Base-by-base conservation (phyloP, 2,797 vertebrate genomes). In the Podargus strigoides region DNA sequence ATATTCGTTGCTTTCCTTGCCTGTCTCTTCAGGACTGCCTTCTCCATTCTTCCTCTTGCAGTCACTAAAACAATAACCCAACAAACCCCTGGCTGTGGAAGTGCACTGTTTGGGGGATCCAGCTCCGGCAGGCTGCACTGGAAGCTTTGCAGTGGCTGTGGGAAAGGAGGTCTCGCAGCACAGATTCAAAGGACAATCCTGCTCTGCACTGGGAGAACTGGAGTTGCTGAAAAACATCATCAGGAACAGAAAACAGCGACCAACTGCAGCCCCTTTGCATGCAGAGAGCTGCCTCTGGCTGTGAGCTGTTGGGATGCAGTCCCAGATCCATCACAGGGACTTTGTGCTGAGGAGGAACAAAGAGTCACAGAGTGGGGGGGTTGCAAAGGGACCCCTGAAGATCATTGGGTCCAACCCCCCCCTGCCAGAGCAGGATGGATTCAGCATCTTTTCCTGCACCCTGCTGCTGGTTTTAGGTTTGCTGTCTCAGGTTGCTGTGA, bases 201-300 rank as follows among this genome's bases (percentile, higher is more conserved):
- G 7, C 21, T 28, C 32, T 62, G 36, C 18, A 2, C n/a, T n/a
- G n/a, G n/a, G n/a, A n/a, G n/a, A n/a, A n/a, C n/a, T n/a, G n/a
- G n/a, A n/a, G n/a, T n/a, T n/a, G n/a, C n/a, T n/a, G n/a, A n/a
- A n/a, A n/a, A n/a, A n/a, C n/a, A n/a, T n/a, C n/a, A n/a, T n/a
- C n/a, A n/a, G n/a, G n/a, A 30, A 3, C 14, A 4, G 17, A 10
- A 49, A 14, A 6, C 0, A 28, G 4, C 28, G 22, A 8, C 62
- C 0, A 3, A 2, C 15, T 2, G 19, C 11, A 12, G 42, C 46
- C 42, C 32, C 24, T 73, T 7, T 8, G 59, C 79, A 60, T n/a
- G 80, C 66, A 11, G 2, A 10, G 78, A 78, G 59, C 67, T 12
- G 22, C 69, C 39, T 13, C 23, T 2, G 12, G 30, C 70, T 24